Percentiles rank a stretch among this genome's conserved stretches.
phyloP scores from a whole-genome alignment of 2,797 vertebrate genomes.

The Notolepis coatsorum region DNA sequence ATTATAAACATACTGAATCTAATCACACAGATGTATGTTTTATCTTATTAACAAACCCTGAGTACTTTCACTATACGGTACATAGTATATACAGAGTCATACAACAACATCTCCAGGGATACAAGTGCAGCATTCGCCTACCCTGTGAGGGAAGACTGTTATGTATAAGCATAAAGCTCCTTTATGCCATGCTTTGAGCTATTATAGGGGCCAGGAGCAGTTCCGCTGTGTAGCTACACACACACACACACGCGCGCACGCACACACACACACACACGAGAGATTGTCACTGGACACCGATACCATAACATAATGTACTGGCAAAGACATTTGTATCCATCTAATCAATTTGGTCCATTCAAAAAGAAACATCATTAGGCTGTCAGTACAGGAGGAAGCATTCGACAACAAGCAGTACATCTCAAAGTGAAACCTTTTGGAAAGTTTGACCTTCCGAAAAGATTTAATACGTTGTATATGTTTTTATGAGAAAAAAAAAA shows the following conservation, averaged over 20 bases:
- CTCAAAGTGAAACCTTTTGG: too few species aligned
- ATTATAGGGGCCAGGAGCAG: conserved; percentile 30
- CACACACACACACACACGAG: too few species aligned
- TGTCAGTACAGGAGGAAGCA: conserved; percentile 32
- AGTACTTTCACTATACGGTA: conserved; percentile 55
- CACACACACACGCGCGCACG: too few species aligned
- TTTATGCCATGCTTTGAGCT: conserved; percentile 51
- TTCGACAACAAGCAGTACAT: too few species aligned
- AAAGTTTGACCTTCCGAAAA: too few species aligned
- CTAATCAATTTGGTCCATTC: conserved; percentile 46
- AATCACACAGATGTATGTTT: conserved; percentile 33
- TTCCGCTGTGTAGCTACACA: too few species aligned
- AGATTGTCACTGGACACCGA: too few species aligned
- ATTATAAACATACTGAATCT: conserved; percentile 38
- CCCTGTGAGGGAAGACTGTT: conserved; percentile 25
- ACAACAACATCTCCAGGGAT: conserved; percentile 17
- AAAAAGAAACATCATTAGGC: conserved; percentile 38
- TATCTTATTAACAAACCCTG: conserved; percentile 56
- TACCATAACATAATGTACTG: conserved; percentile 34
- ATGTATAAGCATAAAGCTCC: conserved; percentile 28
- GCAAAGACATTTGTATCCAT: conserved; percentile 8
- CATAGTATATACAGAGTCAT: conserved; percentile 26
- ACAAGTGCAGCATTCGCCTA: conserved; percentile 32
- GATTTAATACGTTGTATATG: too few species aligned
- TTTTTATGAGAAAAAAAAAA: conserved; percentile 31